A percentile compares a stretch with the other conserved stretches of the same genome.
These are phyloP conservation scores for Spea multiplicata DNA, from an alignment of 2,113 vertebrate species.

Conservation along the genomic window DNA sequence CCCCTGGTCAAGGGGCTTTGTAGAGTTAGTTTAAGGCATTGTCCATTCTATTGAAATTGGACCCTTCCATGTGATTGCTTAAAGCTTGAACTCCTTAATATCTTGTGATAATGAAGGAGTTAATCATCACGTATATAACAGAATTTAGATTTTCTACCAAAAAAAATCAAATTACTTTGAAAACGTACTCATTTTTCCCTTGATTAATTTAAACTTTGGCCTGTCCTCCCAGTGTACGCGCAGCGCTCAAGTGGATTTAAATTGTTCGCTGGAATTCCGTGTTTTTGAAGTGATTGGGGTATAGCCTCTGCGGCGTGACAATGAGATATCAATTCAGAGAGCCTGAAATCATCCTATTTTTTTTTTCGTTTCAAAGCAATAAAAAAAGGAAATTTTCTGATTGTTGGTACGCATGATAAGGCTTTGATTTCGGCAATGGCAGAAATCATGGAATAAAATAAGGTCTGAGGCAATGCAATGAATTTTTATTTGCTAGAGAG, in stretches of 20 bases:
- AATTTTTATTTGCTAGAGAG: not conserved
- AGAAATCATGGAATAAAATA: constrained; percentile 22
- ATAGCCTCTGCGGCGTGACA: not conserved
- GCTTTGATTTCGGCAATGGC: constrained; percentile 24
- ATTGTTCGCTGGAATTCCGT: not conserved
- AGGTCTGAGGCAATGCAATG: not conserved
- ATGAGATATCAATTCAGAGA: constrained; percentile 18
- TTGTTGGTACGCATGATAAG: constrained; percentile 35
- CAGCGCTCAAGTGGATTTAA: not conserved
- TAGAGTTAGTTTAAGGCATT: too few species aligned
- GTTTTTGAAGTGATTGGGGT: constrained; percentile 37
- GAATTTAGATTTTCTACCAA: too few species aligned
- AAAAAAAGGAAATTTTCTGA: constrained; percentile 31
- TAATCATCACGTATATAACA: too few species aligned
- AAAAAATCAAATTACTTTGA: not conserved
- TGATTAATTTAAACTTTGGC: constrained; percentile 5
- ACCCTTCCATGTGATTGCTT: too few species aligned
- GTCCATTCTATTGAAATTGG: too few species aligned
- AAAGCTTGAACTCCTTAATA: too few species aligned
- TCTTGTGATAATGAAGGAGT: too few species aligned
- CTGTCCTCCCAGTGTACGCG: not conserved
- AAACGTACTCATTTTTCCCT: constrained; percentile 5
- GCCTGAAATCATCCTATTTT: constrained; percentile 3
- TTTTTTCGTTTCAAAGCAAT: constrained; percentile 6
- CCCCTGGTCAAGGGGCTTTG: too few species aligned